These are phyloP conservation scores for Marmota monax DNA, from an alignment of 2,113 vertebrate genomes.

Conservation along the genomic window DNA sequence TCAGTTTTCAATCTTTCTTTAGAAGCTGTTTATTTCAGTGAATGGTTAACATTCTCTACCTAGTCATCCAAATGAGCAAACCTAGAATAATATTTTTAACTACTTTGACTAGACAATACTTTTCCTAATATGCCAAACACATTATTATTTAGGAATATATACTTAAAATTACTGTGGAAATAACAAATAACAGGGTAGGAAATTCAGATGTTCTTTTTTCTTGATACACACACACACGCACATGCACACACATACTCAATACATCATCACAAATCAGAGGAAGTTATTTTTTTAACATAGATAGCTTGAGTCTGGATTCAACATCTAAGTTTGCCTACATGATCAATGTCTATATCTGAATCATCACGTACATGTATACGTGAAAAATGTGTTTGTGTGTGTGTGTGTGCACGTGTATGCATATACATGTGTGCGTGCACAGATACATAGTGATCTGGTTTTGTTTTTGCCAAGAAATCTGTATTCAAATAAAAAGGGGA, in stretches of 20 bases:
- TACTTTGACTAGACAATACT: background rate
- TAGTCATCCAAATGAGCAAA: background rate
- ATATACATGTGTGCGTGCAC: too few species aligned
- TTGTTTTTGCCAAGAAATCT: background rate
- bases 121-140: background rate
- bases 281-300: background rate
- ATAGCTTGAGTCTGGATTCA: background rate
- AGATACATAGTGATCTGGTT: background rate
- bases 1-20: background rate
- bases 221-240: background rate
- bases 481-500: conserved; percentile 3
- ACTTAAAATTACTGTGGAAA: background rate
- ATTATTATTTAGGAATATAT: conserved; percentile 16
- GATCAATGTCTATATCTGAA: background rate
- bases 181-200: background rate
- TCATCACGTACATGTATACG: background rate
- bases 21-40: background rate
- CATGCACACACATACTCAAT: background rate
- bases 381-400: background rate
- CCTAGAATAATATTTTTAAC: background rate
- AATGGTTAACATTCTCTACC: background rate
- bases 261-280: background rate
- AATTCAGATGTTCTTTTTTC: background rate
- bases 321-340: background rate
- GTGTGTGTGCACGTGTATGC: background rate